phyloP scores from a whole-genome alignment of 2,113 vertebrate species.

The Corythoichthys haematopterus region DNA sequence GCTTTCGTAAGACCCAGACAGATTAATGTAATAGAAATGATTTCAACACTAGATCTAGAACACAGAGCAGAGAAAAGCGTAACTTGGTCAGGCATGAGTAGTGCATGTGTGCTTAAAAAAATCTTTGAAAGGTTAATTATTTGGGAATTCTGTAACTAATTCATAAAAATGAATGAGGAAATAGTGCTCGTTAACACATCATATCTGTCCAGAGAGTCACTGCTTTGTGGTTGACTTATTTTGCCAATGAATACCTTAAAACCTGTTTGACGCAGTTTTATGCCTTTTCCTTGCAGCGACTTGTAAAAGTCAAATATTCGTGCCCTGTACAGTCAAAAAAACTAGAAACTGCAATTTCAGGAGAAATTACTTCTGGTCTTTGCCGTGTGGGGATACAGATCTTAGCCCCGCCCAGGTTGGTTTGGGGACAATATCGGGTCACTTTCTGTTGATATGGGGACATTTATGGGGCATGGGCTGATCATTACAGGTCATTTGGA shows the following conservation, averaged over 20 bases:
- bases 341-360: too few relatives aligned
- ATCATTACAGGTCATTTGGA: too few relatives aligned
- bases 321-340: neutral
- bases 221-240: neutral
- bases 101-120: neutral
- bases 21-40: neutral
- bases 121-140: neutral
- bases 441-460: too few relatives aligned
- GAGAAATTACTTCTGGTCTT: too few relatives aligned
- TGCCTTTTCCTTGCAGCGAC: neutral
- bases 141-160: neutral
- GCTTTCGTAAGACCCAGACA: too few relatives aligned
- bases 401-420: too few relatives aligned
- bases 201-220: neutral
- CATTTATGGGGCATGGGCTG: too few relatives aligned
- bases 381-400: too few relatives aligned
- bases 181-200: neutral
- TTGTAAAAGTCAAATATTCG: neutral
- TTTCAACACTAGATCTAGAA: neutral
- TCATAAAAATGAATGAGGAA: neutral
- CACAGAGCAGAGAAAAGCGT: neutral
- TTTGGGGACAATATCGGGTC: too few relatives aligned
- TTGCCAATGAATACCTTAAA: neutral
- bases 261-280: neutral
- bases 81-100: neutral